Conservation (phyloP, 2,888 invertebrate species). For the Acanthosepion pharaonis region DNA sequence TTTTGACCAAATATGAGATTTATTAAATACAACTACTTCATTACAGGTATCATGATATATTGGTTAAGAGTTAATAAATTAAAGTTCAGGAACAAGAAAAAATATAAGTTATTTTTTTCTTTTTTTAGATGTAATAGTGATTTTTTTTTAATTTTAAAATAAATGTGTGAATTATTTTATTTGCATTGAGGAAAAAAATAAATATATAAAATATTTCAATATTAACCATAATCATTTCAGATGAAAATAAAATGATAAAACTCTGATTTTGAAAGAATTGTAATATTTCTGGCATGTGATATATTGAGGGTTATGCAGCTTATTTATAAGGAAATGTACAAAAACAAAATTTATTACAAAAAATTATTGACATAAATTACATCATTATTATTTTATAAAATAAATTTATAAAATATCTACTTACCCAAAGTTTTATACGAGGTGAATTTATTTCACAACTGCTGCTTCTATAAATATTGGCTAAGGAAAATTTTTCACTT, state of each 20-base stretch:
- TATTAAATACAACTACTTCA: neutral
- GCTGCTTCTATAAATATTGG: neutral
- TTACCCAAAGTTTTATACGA: conserved; percentile 6
- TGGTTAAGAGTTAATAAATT: neutral
- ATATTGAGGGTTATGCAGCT: too few species aligned
- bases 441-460: neutral
- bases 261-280: neutral
- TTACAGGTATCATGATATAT: neutral
- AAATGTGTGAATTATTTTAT: neutral
- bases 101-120: too few species aligned
- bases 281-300: neutral
- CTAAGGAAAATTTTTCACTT: neutral
- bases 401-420: neutral
- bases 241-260: neutral
- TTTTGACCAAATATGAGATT: neutral
- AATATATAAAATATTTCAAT: neutral
- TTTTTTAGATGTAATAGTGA: neutral
- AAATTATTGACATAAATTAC: neutral
- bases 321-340: too few species aligned
- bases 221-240: neutral
- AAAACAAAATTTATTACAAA: too few species aligned
- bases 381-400: neutral
- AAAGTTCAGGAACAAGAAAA: too few species aligned
- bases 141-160: neutral
- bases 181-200: neutral